Base-by-base conservation (phyloP, 2,797 vertebrate genomes). In the Bucorvus abyssinicus region DNA sequence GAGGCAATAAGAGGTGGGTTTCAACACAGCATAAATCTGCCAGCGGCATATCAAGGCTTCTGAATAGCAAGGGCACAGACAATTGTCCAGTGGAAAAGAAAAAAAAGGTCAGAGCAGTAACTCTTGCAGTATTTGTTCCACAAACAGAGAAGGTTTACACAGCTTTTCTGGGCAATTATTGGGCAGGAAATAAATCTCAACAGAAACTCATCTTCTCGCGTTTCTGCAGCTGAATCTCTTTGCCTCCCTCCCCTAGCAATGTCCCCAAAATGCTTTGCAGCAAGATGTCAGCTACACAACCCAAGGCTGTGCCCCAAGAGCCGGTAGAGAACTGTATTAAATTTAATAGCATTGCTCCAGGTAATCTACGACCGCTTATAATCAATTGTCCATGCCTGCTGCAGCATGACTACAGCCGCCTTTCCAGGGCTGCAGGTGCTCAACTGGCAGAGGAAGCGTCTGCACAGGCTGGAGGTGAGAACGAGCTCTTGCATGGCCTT, bases 111-210 rank as follows among this genome's bases (percentile, higher is more conserved):
- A 97, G 87, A 90, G 96, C 96, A 94, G 69, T 97, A 97, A 95
- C 92, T 93, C 95, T 96, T 93, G 87, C 68, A 64, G 93, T 84
- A 87, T 90, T 95, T 95, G 89, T 97, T 97, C 95, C 95, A 96
- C 95, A 97, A 94, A 95, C 89, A 93, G 94, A 96, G 95, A 86
- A 93, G 96, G 95, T 94, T 96, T 95, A 94, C 91, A 87, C 74
- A 84, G 87, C 90, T 96, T 97, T 94, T 92, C 95, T 86, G 67
- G 75, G 82, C 90, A 96, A 94, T 96, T 96, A 97, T 97, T 94
- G 87, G 93, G 94, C 87, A 96, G 94, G 93, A 96, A 96, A 97
- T 97, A 97, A 97, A 98, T 97, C 96, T 96, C 87, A 74, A 89
- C 59, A 89, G 95, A 96, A 93, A 82, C 65, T 97, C 83, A 93